These are phyloP conservation scores for Phyllostomus discolor DNA, from an alignment of 2,113 vertebrate species.

Conservation along the genomic window DNA sequence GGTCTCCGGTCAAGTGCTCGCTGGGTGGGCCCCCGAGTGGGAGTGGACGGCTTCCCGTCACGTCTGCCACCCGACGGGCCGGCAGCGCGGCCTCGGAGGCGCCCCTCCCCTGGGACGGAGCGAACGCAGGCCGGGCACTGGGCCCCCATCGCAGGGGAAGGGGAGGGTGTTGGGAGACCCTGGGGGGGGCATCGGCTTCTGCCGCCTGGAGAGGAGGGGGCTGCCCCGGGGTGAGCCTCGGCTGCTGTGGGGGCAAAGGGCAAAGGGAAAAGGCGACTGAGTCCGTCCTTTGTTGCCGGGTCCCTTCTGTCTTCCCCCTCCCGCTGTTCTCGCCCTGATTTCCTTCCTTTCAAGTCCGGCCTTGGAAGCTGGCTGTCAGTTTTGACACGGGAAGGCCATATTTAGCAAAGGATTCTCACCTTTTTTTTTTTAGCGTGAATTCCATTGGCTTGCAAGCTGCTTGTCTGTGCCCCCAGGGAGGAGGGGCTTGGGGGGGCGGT, in stretches of 20 bases:
- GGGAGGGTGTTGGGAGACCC: neutral
- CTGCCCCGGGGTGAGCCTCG: neutral
- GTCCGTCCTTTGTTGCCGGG: neutral
- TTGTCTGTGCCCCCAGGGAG: neutral
- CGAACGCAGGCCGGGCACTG: neutral
- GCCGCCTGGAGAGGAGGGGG: neutral
- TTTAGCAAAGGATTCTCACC: slow-evolving; percentile 74
- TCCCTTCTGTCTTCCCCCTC: neutral
- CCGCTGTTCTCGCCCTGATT: neutral
- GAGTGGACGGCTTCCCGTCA: fast-evolving
- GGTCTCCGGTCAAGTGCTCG: neutral
- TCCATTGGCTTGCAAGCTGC: neutral
- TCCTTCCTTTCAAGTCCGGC: fast-evolving
- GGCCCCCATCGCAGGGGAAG: neutral
- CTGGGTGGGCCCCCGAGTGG: no score
- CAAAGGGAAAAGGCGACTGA: neutral
- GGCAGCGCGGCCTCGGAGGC: neutral
- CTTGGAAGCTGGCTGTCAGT: slow-evolving; percentile 77
- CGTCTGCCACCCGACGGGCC: neutral
- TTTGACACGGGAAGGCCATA: slow-evolving; percentile 77
- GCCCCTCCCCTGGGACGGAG: neutral
- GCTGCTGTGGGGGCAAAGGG: neutral
- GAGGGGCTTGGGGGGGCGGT: fast-evolving
- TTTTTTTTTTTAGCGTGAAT: neutral
- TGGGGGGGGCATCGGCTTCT: neutral